A percentile compares a stretch with the other conserved stretches of the same genome.
Conservation (phyloP, 92 coral and sea anemone species). For the Palythoa grandiflora region DNA sequence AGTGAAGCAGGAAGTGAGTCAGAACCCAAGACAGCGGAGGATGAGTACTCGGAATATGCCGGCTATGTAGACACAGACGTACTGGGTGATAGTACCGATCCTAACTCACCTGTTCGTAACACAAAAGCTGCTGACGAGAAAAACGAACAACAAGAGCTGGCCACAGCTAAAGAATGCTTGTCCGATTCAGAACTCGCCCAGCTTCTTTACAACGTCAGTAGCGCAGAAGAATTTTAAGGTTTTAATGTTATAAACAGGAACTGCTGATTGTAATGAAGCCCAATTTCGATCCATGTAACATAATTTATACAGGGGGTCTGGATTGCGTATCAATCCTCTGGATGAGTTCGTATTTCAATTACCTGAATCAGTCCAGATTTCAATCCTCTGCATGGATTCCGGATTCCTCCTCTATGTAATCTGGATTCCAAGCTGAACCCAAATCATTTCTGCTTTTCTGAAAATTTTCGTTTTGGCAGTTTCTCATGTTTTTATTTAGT, state of each 20-base stretch:
- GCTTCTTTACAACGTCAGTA: constrained; percentile 51
- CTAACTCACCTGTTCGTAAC: constrained; percentile 15
- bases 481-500: too few relatives aligned
- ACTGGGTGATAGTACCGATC: constrained; percentile 4
- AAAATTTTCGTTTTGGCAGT: too few relatives aligned
- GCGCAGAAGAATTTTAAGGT: constrained; percentile 52
- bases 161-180: constrained; percentile 33
- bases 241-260: not conserved
- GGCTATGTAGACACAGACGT: constrained; percentile 36
- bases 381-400: too few relatives aligned
- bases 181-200: constrained; percentile 58
- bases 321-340: too few relatives aligned
- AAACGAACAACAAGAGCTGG: not conserved
- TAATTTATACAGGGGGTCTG: too few relatives aligned
- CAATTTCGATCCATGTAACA: too few relatives aligned
- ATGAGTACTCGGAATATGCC: constrained; percentile 32
- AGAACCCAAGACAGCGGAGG: constrained; percentile 10
- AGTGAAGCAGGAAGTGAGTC: constrained; percentile 42
- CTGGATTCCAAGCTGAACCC: too few relatives aligned
- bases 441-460: too few relatives aligned
- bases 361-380: too few relatives aligned
- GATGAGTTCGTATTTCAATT: too few relatives aligned
- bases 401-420: too few relatives aligned
- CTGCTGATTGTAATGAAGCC: too few relatives aligned
- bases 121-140: not conserved